Conservation (phyloP, 2,888 invertebrate species). For the Hemistola chrysoprasaria region DNA sequence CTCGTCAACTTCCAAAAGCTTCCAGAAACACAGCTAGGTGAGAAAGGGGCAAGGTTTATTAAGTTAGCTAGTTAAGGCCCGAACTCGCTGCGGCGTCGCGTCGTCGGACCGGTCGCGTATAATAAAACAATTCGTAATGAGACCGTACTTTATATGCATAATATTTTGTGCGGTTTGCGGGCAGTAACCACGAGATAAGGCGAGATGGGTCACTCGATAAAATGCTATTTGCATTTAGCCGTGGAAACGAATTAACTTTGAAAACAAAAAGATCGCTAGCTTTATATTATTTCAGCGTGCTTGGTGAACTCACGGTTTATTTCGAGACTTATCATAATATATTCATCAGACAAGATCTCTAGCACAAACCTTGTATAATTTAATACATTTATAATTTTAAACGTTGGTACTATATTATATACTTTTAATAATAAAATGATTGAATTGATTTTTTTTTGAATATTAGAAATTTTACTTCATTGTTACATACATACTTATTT, state of each 20-base stretch:
- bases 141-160: slow-evolving; percentile 21
- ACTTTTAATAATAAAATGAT: no score
- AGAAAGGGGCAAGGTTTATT: slow-evolving; percentile 15
- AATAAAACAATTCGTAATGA: slow-evolving; percentile 25
- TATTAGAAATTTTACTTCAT: no score
- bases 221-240: slow-evolving; percentile 22
- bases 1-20: slow-evolving; percentile 4
- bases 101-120: slow-evolving; percentile 12
- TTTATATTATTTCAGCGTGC: slow-evolving; percentile 14
- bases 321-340: background rate
- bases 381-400: no score
- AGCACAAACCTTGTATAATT: no score
- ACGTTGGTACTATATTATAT: no score
- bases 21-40: slow-evolving; percentile 10
- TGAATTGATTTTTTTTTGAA: no score
- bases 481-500: no score
- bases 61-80: slow-evolving; percentile 11
- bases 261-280: slow-evolving; percentile 15
- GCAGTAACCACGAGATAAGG: slow-evolving; percentile 21
- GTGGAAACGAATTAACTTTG: slow-evolving; percentile 19
- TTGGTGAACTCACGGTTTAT: slow-evolving; percentile 12
- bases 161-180: slow-evolving; percentile 23
- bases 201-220: slow-evolving; percentile 22
- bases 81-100: slow-evolving; percentile 1
- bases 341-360: slow-evolving; percentile 3